These are phyloP conservation scores for Ursus arctos DNA, from an alignment of 2,113 vertebrate genomes.

Conservation along the genomic window DNA sequence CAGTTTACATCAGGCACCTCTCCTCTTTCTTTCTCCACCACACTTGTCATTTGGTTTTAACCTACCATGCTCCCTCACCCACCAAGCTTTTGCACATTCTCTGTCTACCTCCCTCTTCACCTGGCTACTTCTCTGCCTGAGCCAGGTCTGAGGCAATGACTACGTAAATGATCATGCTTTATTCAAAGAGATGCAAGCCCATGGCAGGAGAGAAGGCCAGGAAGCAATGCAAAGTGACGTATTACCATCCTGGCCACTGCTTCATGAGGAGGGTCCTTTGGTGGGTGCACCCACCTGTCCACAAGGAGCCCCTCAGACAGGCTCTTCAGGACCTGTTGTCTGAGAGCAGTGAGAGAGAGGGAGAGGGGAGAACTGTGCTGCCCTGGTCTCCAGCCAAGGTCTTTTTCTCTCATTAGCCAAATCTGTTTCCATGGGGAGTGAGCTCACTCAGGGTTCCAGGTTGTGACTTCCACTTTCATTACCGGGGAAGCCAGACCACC, in stretches of 20 bases:
- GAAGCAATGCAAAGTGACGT: neutral
- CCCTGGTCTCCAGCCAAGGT: neutral
- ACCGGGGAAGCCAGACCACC: neutral
- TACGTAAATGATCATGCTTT: neutral
- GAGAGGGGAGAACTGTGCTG: rapidly evolving
- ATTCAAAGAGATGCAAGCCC: neutral
- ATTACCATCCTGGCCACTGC: neutral
- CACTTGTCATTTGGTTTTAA: neutral
- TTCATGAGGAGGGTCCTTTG: neutral
- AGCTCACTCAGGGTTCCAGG: neutral
- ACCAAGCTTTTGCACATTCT: neutral
- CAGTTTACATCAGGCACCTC: too few relatives aligned
- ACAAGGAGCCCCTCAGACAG: neutral
- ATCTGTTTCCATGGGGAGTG: rapidly evolving
- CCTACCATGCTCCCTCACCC: neutral
- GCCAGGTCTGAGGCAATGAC: neutral
- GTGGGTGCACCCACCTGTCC: neutral
- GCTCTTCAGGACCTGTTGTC: neutral
- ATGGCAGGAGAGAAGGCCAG: neutral
- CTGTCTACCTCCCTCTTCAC: neutral
- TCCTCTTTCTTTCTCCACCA: neutral
- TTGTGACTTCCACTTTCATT: neutral
- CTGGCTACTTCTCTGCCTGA: neutral
- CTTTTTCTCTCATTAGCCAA: neutral
- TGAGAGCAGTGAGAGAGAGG: neutral